phyloP scores from a whole-genome alignment of 2,797 vertebrate species.

The Galaxias olidus region DNA sequence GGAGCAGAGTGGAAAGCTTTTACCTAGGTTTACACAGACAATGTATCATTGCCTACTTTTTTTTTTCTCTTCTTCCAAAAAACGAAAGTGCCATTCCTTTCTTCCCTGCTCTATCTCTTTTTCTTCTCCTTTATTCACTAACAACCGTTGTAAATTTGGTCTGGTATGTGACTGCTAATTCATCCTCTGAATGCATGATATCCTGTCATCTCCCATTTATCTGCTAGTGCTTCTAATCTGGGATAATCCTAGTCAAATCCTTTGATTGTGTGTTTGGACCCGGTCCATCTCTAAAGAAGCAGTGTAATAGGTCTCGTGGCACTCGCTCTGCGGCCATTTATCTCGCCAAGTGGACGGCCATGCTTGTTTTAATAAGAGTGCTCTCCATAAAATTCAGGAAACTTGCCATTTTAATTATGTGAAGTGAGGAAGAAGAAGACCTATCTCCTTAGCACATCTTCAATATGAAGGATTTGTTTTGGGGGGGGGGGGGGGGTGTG shows the following conservation, averaged over 20 bases:
- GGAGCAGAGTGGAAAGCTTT: conserved; percentile 67
- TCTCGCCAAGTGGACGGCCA: conserved; percentile 87
- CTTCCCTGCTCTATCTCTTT: conserved; percentile 56
- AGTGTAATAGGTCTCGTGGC: conserved; percentile 94
- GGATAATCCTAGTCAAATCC: conserved; percentile 97
- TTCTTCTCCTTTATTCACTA: conserved; percentile 59
- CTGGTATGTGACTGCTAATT: conserved; percentile 87
- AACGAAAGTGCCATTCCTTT: conserved; percentile 52
- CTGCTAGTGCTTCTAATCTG: conserved; percentile 90
- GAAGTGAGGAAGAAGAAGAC: conserved; percentile 82
- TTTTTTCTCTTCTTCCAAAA: conserved; percentile 21
- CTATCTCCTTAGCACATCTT: conserved; percentile 84
- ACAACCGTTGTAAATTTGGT: conserved; percentile 72
- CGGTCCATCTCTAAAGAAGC: conserved; percentile 91
- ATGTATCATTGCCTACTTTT: conserved; percentile 59
- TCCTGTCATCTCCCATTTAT: conserved; percentile 89
- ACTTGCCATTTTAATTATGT: conserved; percentile 92
- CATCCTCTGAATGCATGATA: conserved; percentile 85
- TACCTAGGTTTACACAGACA: conserved; percentile 69
- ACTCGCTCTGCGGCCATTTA: conserved; percentile 93
- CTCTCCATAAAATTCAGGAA: conserved; percentile 88
- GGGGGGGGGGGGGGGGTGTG: background rate
- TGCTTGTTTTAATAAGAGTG: conserved; percentile 96
- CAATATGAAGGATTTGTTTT: conserved; percentile 58
- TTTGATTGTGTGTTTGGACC: conserved; percentile 99